Evolutionary conservation across 2,797 vertebrate genomes (phyloP).

Genomic region (Rhabdomys pumilio): DNA sequence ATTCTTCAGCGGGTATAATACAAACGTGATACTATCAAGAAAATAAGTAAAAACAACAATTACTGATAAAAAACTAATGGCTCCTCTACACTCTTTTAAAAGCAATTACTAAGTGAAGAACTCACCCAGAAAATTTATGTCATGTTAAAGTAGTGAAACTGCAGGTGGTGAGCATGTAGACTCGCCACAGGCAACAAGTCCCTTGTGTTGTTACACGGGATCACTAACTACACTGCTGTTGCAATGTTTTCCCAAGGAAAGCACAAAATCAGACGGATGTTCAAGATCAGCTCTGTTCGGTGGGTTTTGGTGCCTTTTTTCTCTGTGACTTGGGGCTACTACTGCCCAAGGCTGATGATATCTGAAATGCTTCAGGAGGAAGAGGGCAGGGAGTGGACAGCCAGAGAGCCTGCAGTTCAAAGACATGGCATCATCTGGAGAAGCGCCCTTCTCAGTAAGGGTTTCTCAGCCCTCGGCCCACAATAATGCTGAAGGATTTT

Average conservation of each 20-base stretch:
- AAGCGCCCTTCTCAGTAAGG: background rate
- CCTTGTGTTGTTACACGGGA: background rate
- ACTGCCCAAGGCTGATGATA: background rate
- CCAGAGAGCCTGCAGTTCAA: background rate
- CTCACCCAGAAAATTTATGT: conserved; percentile 9
- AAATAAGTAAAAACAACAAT: conserved; percentile 66
- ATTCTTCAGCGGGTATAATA: conserved; percentile 92
- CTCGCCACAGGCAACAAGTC: background rate
- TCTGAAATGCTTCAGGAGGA: background rate
- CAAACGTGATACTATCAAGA: conserved; percentile 93
- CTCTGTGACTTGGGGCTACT: background rate
- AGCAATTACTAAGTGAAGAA: conserved; percentile 15
- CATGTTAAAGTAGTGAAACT: conserved; percentile 14
- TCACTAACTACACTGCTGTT: background rate
- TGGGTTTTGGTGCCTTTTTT: background rate
- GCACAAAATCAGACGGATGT: background rate
- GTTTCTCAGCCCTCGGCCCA: rapidly evolving
- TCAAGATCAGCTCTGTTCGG: background rate
- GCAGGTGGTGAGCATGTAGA: background rate
- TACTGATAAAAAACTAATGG: background rate
- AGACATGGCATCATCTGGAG: background rate
- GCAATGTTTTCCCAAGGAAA: background rate
- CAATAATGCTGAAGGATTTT: background rate
- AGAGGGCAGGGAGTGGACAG: rapidly evolving
- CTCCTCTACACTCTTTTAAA: background rate